Evolutionary conservation across 1,140 invertebrate species (phyloP), one percentile per base, ranked within the genome.

Genomic region (Wiebesia pumilae): DNA sequence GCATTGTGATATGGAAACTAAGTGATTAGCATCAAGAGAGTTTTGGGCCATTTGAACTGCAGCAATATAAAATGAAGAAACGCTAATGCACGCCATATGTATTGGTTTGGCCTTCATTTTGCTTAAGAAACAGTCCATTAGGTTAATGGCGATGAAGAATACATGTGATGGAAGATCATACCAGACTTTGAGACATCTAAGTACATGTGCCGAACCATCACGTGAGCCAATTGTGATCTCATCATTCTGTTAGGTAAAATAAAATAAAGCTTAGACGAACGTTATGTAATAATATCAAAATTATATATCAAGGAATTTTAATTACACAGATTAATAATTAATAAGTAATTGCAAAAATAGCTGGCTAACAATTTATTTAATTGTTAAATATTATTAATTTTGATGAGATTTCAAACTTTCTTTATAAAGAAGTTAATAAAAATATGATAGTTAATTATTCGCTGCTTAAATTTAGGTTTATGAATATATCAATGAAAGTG

Each of bases 161-260:
- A 97, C 96, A 88, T 97, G 96, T 21, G 96, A 95, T 9, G 97
- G 96, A 89, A 97, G 92, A 91, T 97, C 96, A 91, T 96, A 97
- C 96, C 97, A 97, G 87, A 97, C 96, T 93, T 97, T 97, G 65
- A 97, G 94, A 91, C 96, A 97, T 85, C 97, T 95, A 89, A 97
- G 93, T 88, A 97, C 96, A 91, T 97, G 96, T 14, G 96, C 96
- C 3, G 96, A 96, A 77, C 96, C 96, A 93, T 97, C 96, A 7
- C 97, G 94, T 75, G 96, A 96, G 35, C 95, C 96, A 82, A 95
- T 95, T 62, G 96, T 96, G 89, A 97, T 96, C 89, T 97, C 96
- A 67, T 95, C 95, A 89, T 94, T 93, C 94, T 95, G 83, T 30
- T 89, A 89, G 83, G 21, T 9, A 81, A 54, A 51, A 54, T 67